Conservation (phyloP, 2,113 vertebrate genomes). For the Crypturellus undulatus region DNA sequence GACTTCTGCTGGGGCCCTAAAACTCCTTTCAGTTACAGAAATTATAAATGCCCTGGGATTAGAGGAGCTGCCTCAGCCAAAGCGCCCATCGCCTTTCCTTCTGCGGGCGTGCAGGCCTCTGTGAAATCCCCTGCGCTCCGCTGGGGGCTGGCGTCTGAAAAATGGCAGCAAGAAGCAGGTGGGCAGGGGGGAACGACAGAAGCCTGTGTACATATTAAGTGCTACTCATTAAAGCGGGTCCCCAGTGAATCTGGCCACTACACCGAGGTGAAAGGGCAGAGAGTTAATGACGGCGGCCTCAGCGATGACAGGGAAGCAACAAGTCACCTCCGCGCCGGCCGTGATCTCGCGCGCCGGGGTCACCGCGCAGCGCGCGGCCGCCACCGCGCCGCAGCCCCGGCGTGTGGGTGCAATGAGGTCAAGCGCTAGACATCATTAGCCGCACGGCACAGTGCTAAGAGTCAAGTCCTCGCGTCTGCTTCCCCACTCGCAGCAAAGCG, state of each 20-base stretch:
- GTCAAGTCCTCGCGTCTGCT: neutral
- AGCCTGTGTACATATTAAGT: neutral
- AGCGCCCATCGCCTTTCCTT: slow-evolving; percentile 24
- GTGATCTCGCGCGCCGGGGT: neutral
- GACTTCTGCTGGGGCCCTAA: slow-evolving; percentile 35
- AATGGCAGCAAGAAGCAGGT: neutral
- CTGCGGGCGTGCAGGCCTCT: neutral
- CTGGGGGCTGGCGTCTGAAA: neutral
- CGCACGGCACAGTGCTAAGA: neutral
- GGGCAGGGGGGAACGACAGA: neutral
- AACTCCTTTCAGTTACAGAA: slow-evolving; percentile 24
- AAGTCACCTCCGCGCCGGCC: neutral
- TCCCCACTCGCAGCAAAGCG: neutral
- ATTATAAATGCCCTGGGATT: slow-evolving; percentile 37
- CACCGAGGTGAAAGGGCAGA: neutral
- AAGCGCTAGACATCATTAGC: neutral
- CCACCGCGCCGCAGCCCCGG: neutral
- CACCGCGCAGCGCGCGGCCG: no score
- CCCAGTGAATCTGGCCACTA: neutral
- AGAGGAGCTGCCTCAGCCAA: slow-evolving; percentile 14
- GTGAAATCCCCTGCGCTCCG: slow-evolving; percentile 8
- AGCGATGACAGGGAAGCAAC: neutral
- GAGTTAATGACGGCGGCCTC: neutral
- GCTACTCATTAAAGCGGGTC: neutral
- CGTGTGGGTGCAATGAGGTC: fast-evolving